Evolutionary conservation across 2,888 invertebrate genomes (phyloP).

Genomic region (Patella caerulea): DNA sequence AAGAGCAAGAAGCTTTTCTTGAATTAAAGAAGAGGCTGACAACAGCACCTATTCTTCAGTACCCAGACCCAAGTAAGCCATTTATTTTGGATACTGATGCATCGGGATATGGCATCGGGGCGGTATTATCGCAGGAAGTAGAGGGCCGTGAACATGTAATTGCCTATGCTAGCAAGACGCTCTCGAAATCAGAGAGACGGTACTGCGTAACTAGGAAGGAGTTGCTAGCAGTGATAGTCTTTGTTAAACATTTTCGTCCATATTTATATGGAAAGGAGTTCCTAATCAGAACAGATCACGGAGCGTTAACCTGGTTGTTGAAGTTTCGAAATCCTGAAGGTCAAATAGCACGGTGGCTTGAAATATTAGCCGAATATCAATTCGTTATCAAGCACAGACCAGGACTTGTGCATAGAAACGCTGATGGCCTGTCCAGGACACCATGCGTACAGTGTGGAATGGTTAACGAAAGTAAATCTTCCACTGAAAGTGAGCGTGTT

Average conservation of each 20-base stretch:
- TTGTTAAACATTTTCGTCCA: slow-evolving; percentile 31
- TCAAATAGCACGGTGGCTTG: too few relatives aligned
- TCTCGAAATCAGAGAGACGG: slow-evolving; percentile 32
- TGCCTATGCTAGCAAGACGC: slow-evolving; percentile 35
- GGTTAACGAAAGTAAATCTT: background rate
- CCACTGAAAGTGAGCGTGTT: background rate
- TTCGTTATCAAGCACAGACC: too few relatives aligned
- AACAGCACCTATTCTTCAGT: slow-evolving; percentile 32
- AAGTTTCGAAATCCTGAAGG: too few relatives aligned
- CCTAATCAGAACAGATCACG: too few relatives aligned
- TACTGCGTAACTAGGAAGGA: slow-evolving; percentile 41
- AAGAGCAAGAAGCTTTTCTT: slow-evolving; percentile 34
- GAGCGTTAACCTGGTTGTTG: too few relatives aligned
- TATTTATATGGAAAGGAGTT: too few relatives aligned
- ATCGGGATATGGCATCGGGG: slow-evolving; percentile 40
- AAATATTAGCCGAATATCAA: too few relatives aligned
- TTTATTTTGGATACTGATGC: slow-evolving; percentile 48
- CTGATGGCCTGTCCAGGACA: too few relatives aligned
- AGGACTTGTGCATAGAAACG: too few relatives aligned
- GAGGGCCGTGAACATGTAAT: slow-evolving; percentile 42
- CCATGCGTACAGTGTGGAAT: slow-evolving; percentile 16
- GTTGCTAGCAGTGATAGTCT: slow-evolving; percentile 36
- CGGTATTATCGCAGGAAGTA: slow-evolving; percentile 40
- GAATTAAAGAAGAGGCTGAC: slow-evolving; percentile 26
- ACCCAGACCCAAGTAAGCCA: slow-evolving; percentile 24